Base-by-base conservation (phyloP, 53 echinoderm and acorn worm species). In the Temnopleurus reevesii region DNA sequence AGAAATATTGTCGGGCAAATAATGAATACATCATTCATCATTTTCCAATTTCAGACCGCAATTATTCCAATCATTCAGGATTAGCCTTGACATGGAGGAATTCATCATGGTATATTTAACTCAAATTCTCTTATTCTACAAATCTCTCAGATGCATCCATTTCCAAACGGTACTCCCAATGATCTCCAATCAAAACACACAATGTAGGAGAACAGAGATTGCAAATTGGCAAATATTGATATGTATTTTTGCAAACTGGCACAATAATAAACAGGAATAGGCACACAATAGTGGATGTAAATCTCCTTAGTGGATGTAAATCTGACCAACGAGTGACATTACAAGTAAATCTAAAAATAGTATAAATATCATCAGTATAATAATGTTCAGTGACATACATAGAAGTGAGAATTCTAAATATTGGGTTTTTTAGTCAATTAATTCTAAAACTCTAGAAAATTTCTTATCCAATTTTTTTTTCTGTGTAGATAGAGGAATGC, bases 41-140 rank as follows among this genome's bases (percentile, higher is more conserved):
- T 71, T 71, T 71, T 71, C 71, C 71, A 71, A 71, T 71, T 71
- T 71, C 38, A 71, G 41, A 41, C n/a, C 19, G 21, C n/a, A 71
- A 71, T 71, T 71, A 71, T 27, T 41, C 41, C 71, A 71, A 71
- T 71, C 71, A 41, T 71, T 71, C 71, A 71, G 41, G 71, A 71
- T 71, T 71, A 38, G 41, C 41, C 21, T n/a, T 71, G 71, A 71
- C 71, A 71, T 38, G 71, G n/a, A 41, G 71, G 41, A 71, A 71
- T 71, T 71, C 41, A 27, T 41, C 71, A 71, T 38, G 71, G 71
- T 71, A 71, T 38, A 71, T 41, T n/a, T 36, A n/a, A 41, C 21
- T 41, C 4, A 36, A 71, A 18, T 71, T 17, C 41, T n/a, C 41
- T 21, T 5, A 71, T 15, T n/a, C 36, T 38, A 21, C n/a, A 41